Evolutionary conservation across 2,888 invertebrate species (phyloP), one percentile per base, ranked within the genome.

Genomic region (Chesias legatella): DNA sequence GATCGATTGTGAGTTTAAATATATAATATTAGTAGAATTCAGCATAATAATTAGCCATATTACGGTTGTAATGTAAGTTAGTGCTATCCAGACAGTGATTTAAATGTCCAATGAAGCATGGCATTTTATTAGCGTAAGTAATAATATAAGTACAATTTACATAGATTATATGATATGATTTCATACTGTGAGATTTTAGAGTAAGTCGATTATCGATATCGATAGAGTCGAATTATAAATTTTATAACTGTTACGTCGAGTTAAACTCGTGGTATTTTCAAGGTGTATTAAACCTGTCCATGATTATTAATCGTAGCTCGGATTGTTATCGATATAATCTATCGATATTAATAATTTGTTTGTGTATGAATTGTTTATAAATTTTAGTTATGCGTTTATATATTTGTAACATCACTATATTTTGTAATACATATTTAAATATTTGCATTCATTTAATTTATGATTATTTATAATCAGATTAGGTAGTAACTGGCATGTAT

Each of bases 51-150:
- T 17, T 31, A 43, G 43, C 44, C 32, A 46, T 41, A 41, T 25
- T 26, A 33, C 50, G 53, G 53, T 61, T 58, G 52, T 58, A 45
- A 24, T n/a, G 41, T 50, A 53, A 47, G 52, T 48, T 48, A 49
- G 32, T 51, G 37, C 53, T 56, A 59, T 63, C 58, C 61, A 53
- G n/a, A 60, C 65, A 73, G 73, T 75, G 73, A 77, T 68, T 72
- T 63, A 63, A 53, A 59, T 63, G 66, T 67, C 64, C 63, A 64
- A 59, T 59, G 56, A 65, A 66, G 64, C 57, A 53, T 67, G 71
- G 78, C 78, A 78, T 79, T 78, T 79, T 59, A 55, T 56, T 71
- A 73, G 61, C 48, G 23, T 72, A 67, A 67, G 67, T 42, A 44
- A 45, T 38, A 30, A n/a, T 29, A 41, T 50, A 53, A 50, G 50